phyloP scores from a whole-genome alignment of 2,797 vertebrate genomes.

The Nannoperca obscura region DNA sequence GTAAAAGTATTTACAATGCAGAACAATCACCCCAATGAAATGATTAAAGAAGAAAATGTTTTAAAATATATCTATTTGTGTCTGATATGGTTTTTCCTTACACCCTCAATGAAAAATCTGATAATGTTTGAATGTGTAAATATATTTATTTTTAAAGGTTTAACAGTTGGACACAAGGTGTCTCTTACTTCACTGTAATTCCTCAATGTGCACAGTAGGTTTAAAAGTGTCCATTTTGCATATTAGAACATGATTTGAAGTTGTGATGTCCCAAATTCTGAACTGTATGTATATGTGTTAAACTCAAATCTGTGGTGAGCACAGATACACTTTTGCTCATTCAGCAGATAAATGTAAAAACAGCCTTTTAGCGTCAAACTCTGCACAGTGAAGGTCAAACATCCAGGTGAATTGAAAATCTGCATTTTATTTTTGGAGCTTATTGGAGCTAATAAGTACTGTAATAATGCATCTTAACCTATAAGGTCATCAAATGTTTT shows the following conservation, averaged over 20 bases:
- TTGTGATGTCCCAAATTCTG: too few relatives aligned
- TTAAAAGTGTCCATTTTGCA: too few relatives aligned
- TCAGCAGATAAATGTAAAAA: too few relatives aligned
- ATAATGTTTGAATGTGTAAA: not conserved
- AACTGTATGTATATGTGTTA: too few relatives aligned
- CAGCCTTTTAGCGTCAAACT: too few relatives aligned
- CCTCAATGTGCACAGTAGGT: too few relatives aligned
- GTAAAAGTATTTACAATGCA: not conserved
- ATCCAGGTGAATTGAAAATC: not conserved
- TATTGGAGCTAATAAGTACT: not conserved
- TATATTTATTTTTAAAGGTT: not conserved
- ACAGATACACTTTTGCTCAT: too few relatives aligned
- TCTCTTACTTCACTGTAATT: not conserved
- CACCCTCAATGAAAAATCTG: not conserved
- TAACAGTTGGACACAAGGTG: not conserved
- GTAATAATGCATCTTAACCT: not conserved
- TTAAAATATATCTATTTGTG: not conserved
- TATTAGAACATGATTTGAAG: too few relatives aligned
- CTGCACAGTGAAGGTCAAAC: not conserved
- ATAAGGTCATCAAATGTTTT: not conserved
- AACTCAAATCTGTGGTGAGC: too few relatives aligned
- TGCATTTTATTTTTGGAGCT: too few relatives aligned
- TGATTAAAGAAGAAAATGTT: not conserved
- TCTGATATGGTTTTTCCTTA: not conserved
- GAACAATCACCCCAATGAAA: not conserved